Evolutionary conservation across 1,140 invertebrate genomes (phyloP).

Genomic region (Brachionus plicatilis): DNA sequence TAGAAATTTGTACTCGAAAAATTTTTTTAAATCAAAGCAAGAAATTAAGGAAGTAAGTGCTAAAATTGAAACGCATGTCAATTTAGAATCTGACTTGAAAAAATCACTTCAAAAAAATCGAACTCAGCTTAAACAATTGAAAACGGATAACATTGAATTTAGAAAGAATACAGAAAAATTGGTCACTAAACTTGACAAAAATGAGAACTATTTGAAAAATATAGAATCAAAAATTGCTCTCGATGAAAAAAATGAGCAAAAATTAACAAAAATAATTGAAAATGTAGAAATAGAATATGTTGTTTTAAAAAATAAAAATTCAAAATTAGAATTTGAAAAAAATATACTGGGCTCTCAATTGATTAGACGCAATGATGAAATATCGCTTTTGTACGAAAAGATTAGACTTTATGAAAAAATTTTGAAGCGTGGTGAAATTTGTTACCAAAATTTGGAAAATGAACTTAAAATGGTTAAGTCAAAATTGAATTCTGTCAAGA

Average conservation of each 20-base stretch:
- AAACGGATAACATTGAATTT: not conserved
- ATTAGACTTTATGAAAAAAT: not conserved
- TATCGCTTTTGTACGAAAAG: not conserved
- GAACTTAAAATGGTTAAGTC: not conserved
- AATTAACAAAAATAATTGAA: constrained; percentile 6
- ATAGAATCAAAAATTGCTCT: not conserved
- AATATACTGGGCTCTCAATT: constrained; percentile 25
- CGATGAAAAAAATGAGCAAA: constrained; percentile 4
- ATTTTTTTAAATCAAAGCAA: constrained; percentile 16
- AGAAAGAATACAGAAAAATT: constrained; percentile 25
- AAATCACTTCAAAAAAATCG: not conserved
- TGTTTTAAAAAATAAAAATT: not conserved
- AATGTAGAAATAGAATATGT: not conserved
- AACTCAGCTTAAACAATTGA: not conserved
- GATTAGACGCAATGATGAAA: constrained; percentile 16
- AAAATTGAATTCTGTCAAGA: not conserved
- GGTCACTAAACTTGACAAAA: not conserved
- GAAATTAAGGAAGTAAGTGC: not conserved
- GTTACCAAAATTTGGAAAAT: not conserved
- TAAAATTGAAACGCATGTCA: not conserved
- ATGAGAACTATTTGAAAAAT: not conserved
- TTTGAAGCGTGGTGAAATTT: not conserved
- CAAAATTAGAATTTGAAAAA: not conserved
- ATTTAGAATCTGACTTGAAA: not conserved
- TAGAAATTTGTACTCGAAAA: constrained; percentile 24